Percentiles rank a stretch among this genome's conserved stretches.
Conservation (phyloP, 2,888 invertebrate genomes). For the Muscina levida region DNA sequence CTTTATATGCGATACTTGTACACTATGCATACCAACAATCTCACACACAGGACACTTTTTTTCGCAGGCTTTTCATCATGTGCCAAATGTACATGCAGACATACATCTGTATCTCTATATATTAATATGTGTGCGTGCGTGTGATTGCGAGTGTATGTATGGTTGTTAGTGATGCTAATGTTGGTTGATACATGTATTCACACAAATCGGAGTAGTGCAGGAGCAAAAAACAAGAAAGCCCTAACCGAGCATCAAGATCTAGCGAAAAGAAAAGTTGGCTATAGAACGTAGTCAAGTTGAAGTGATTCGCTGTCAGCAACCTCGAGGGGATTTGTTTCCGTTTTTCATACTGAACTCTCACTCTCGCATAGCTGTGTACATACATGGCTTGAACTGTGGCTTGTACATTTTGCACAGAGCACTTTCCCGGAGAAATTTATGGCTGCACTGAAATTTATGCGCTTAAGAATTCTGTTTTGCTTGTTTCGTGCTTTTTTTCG, state of each 20-base stretch:
- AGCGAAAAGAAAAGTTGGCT: constrained; percentile 26
- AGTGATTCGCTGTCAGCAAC: constrained; percentile 40
- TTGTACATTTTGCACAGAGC: neutral
- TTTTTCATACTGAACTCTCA: constrained; percentile 12
- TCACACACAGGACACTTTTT: constrained; percentile 1
- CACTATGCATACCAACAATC: too few species aligned
- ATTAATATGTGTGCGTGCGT: neutral
- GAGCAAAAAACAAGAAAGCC: too few species aligned
- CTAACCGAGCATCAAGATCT: too few species aligned
- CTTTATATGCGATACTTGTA: constrained; percentile 7
- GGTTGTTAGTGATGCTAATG: constrained; percentile 40
- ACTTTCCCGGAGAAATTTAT: constrained; percentile 27
- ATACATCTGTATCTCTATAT: neutral
- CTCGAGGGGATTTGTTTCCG: constrained; percentile 34
- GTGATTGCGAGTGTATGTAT: neutral
- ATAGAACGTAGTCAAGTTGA: constrained; percentile 42
- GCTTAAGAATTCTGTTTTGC: constrained; percentile 30
- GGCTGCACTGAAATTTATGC: constrained; percentile 34
- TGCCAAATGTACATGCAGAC: constrained; percentile 10
- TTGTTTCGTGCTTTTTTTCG: neutral
- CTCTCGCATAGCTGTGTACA: neutral
- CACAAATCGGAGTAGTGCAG: too few species aligned
- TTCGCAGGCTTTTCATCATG: constrained; percentile 14
- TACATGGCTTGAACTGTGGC: neutral
- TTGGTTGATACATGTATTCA: too few species aligned